Conservation (phyloP, 2,113 vertebrate species). For the Leptosomus discolor region DNA sequence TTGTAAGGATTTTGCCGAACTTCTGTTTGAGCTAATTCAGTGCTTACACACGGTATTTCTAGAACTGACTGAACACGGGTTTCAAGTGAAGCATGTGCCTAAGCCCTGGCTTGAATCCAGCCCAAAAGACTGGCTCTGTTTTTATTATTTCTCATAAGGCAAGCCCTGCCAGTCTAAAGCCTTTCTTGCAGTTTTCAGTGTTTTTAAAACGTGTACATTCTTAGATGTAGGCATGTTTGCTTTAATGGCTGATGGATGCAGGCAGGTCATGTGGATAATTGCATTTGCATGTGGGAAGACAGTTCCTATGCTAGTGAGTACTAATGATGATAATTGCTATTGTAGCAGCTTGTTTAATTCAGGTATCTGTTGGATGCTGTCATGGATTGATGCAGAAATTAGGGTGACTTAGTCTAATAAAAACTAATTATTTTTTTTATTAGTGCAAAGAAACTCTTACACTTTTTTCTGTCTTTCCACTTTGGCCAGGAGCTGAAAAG, state of each 20-base stretch:
- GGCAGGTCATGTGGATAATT: not conserved
- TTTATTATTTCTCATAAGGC: not conserved
- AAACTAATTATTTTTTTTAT: not conserved
- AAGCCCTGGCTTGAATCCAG: not conserved
- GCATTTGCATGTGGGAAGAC: not conserved
- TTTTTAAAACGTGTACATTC: not conserved
- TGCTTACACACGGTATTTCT: not conserved
- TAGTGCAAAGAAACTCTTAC: not conserved
- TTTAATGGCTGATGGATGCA: not conserved
- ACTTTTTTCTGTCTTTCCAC: not conserved
- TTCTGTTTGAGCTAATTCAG: not conserved
- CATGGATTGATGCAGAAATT: not conserved
- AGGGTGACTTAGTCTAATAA: not conserved
- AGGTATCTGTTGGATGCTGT: not conserved
- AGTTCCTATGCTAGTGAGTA: not conserved
- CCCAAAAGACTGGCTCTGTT: not conserved
- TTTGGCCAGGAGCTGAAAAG: constrained; percentile 87
- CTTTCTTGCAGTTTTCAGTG: not conserved
- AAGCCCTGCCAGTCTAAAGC: not conserved
- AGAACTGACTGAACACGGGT: not conserved
- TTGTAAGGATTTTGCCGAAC: not conserved
- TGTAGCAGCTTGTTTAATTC: not conserved
- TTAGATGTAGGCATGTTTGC: not conserved
- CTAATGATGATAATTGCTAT: not conserved
- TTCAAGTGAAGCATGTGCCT: not conserved